These are phyloP conservation scores for Chlorops oryzae DNA, from an alignment of 1,140 invertebrate genomes.

Conservation along the genomic window DNA sequence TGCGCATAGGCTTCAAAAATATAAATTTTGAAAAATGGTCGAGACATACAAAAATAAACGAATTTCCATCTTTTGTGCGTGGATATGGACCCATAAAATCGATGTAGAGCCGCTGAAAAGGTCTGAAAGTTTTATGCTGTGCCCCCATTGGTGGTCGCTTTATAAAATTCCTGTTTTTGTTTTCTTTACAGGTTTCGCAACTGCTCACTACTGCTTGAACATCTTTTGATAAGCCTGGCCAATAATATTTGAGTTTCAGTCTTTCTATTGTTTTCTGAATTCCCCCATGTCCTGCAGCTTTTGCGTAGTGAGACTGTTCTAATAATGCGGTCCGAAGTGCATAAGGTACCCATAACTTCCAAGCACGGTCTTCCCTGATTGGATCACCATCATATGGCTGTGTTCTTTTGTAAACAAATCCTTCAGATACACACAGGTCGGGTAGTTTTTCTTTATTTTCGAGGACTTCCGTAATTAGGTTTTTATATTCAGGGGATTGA, in stretches of 20 bases:
- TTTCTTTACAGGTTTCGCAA: too few species aligned
- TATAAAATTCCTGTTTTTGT: too few species aligned
- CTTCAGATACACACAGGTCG: too few species aligned
- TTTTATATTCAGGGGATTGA: too few species aligned
- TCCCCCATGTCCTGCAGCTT: constrained; percentile 3
- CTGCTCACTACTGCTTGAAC: too few species aligned
- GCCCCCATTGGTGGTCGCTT: background rate
- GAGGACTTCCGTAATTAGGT: too few species aligned
- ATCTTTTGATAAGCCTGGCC: too few species aligned
- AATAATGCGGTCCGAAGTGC: background rate
- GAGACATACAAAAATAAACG: background rate
- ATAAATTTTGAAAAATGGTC: constrained; percentile 8
- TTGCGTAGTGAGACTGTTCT: background rate
- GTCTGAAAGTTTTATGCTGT: constrained; percentile 1
- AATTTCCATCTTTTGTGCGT: constrained; percentile 11
- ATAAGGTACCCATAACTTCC: background rate
- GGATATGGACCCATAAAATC: constrained; percentile 18
- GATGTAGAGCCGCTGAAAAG: constrained; percentile 10
- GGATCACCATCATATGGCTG: too few species aligned
- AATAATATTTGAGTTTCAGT: background rate
- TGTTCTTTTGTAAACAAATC: too few species aligned
- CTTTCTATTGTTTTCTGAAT: background rate
- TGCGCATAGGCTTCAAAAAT: constrained; percentile 6
- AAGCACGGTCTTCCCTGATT: too few species aligned
- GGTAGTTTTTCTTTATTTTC: too few species aligned